A percentile compares a stretch with the other conserved stretches of the same genome.
These are phyloP conservation scores for Simalia tracyae DNA, from an alignment of 2,797 vertebrate species.

Conservation along the genomic window DNA sequence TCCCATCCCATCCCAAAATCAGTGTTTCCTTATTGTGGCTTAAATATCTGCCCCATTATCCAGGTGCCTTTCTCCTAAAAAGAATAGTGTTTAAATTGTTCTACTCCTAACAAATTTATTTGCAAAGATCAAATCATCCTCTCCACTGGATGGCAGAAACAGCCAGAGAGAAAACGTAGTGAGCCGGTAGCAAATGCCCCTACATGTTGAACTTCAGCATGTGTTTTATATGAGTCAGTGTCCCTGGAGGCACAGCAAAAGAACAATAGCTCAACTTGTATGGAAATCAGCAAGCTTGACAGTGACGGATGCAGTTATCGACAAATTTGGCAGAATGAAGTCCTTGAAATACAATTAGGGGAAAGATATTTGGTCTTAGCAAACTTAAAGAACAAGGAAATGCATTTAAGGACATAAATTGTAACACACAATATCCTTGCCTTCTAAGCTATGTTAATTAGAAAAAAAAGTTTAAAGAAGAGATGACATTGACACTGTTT, in stretches of 20 bases:
- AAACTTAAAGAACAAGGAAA: constrained; percentile 29
- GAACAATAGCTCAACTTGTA: constrained; percentile 45
- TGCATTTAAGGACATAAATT: constrained; percentile 19
- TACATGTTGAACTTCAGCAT: constrained; percentile 43
- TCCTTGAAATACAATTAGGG: constrained; percentile 40
- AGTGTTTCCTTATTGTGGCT: constrained; percentile 46
- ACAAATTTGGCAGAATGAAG: constrained; percentile 47
- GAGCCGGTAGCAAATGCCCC: constrained; percentile 36
- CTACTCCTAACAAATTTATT: constrained; percentile 28
- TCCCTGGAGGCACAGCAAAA: constrained; percentile 30
- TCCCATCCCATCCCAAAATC: not conserved
- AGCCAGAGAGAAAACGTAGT: constrained; percentile 39
- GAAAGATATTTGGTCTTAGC: constrained; percentile 39
- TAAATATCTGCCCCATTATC: constrained; percentile 30
- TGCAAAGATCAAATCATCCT: constrained; percentile 42
- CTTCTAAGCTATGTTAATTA: constrained; percentile 28
- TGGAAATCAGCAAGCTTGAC: constrained; percentile 47
- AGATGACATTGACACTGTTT: constrained; percentile 25
- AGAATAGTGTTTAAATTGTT: constrained; percentile 30
- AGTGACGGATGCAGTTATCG: constrained; percentile 56
- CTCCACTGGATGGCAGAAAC: constrained; percentile 43
- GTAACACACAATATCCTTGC: constrained; percentile 17
- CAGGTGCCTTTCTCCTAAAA: constrained; percentile 30
- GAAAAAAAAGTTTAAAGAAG: constrained; percentile 11
- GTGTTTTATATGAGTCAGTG: constrained; percentile 44